A percentile compares a stretch with the other conserved stretches of the same genome.
phyloP scores from a whole-genome alignment of 2,113 vertebrate genomes.

The Clinocottus analis region DNA sequence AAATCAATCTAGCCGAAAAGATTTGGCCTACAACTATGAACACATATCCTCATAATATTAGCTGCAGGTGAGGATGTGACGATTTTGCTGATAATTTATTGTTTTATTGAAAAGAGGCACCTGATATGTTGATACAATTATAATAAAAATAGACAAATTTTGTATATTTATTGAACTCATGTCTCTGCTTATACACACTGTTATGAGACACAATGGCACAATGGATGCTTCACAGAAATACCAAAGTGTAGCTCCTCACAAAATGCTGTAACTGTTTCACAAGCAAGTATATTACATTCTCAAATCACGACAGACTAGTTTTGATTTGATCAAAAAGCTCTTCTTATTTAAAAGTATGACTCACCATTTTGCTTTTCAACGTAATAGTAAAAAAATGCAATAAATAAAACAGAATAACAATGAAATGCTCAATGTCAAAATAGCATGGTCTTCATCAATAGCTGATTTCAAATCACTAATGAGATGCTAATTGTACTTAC shows the following conservation, averaged over 20 bases:
- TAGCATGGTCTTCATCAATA: constrained; percentile 26
- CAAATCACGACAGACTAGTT: constrained; percentile 29
- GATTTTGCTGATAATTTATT: constrained; percentile 12
- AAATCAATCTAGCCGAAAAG: background rate
- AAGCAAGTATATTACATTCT: constrained; percentile 37
- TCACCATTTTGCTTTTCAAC: constrained; percentile 32
- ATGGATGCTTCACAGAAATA: constrained; percentile 39
- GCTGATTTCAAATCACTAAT: constrained; percentile 32
- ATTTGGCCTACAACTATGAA: background rate
- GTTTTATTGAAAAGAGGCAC: constrained; percentile 55
- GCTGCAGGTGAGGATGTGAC: background rate
- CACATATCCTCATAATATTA: background rate
- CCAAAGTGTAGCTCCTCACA: constrained; percentile 37
- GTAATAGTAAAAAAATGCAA: constrained; percentile 26
- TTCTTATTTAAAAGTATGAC: constrained; percentile 8
- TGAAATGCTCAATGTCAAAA: constrained; percentile 33
- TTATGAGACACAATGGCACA: constrained; percentile 42
- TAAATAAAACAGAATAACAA: constrained; percentile 14
- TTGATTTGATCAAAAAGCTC: constrained; percentile 39
- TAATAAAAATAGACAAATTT: constrained; percentile 55
- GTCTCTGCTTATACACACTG: constrained; percentile 33
- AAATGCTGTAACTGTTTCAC: constrained; percentile 14
- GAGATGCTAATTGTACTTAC: constrained; percentile 9
- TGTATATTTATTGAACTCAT: constrained; percentile 21
- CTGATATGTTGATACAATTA: constrained; percentile 35